Conservation (phyloP, 1,140 invertebrate genomes). For the Teleopsis dalmanni region DNA sequence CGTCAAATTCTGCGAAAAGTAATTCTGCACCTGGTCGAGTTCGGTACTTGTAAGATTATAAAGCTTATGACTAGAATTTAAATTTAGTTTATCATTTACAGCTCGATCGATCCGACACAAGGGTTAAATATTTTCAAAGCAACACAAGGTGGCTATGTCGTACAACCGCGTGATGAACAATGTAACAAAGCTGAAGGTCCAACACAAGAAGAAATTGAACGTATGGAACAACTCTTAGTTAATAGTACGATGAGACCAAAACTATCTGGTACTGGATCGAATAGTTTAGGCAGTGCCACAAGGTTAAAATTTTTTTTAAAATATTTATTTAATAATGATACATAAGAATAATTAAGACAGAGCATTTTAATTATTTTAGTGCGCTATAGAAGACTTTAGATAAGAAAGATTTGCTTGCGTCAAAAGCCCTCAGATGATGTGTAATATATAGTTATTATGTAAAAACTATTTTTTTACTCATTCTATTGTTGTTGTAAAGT, state of each 20-base stretch:
- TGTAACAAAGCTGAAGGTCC: constrained; percentile 58
- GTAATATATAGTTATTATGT: too few species aligned
- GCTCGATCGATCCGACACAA: constrained; percentile 44
- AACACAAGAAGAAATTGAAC: constrained; percentile 52
- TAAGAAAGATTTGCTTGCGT: too few species aligned
- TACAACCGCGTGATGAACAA: constrained; percentile 69
- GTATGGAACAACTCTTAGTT: constrained; percentile 50
- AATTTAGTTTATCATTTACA: constrained; percentile 13
- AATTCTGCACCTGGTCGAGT: constrained; percentile 43
- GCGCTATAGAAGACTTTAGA: too few species aligned
- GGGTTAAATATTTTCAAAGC: constrained; percentile 49
- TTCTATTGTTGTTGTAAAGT: too few species aligned
- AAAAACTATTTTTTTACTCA: too few species aligned
- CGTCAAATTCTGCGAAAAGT: constrained; percentile 42
- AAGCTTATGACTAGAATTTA: constrained; percentile 1
- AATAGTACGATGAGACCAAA: constrained; percentile 35
- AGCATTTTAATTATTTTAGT: too few species aligned
- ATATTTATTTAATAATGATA: too few species aligned
- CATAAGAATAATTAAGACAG: too few species aligned
- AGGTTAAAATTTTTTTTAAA: constrained; percentile 19
- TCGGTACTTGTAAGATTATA: constrained; percentile 19
- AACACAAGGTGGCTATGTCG: constrained; percentile 68
- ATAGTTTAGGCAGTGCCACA: constrained; percentile 40
- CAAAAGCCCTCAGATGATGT: too few species aligned
- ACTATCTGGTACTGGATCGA: constrained; percentile 39